phyloP scores from a whole-genome alignment of 2,888 invertebrate species.

The Ormyrus nitidulus region DNA sequence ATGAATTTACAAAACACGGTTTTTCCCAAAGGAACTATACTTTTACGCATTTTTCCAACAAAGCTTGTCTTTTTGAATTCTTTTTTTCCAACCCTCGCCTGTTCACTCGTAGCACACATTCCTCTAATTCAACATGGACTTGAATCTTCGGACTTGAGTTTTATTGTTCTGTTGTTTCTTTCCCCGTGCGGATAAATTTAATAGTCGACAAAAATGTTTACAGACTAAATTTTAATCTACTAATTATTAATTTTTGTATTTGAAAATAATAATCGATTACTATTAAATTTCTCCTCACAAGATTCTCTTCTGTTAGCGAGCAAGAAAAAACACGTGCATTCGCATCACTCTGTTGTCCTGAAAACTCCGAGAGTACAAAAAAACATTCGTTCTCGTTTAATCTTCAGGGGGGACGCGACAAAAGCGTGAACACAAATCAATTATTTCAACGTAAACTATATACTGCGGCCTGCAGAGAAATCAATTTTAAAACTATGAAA shows the following conservation, averaged over 20 bases:
- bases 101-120: constrained; percentile 19
- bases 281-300: too few species aligned
- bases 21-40: neutral
- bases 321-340: constrained; percentile 18
- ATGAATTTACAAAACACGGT: too few species aligned
- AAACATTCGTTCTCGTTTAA: constrained; percentile 6
- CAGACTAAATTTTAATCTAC: too few species aligned
- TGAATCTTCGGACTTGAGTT: neutral
- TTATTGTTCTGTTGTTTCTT: neutral
- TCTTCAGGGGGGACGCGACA: too few species aligned
- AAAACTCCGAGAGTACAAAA: constrained; percentile 40
- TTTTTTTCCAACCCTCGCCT: neutral
- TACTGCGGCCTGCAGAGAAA: neutral
- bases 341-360: constrained; percentile 35
- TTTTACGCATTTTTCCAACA: constrained; percentile 7
- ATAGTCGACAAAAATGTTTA: too few species aligned
- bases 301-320: neutral
- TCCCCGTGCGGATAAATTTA: too few species aligned
- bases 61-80: neutral
- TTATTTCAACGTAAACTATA: constrained; percentile 1
- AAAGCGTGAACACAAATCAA: constrained; percentile 3
- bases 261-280: too few species aligned
- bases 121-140: constrained; percentile 5
- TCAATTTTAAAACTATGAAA: neutral
- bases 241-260: too few species aligned